These are phyloP conservation scores for Campoplex nolae DNA, from an alignment of 2,888 invertebrate genomes.

Conservation along the genomic window DNA sequence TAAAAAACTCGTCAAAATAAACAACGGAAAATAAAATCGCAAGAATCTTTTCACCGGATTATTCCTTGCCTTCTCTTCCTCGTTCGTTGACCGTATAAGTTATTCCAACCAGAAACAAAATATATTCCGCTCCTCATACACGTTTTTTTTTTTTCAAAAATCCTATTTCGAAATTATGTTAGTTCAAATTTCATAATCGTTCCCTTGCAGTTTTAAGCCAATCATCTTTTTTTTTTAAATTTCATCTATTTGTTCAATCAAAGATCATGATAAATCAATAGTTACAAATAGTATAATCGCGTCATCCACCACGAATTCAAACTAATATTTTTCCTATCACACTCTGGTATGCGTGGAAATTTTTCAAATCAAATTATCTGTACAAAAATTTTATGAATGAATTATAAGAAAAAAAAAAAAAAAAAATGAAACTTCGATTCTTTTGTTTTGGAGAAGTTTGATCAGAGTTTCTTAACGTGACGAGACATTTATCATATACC, in stretches of 20 bases:
- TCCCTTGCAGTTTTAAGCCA: neutral
- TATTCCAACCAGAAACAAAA: slow-evolving; percentile 27
- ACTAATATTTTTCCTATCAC: neutral
- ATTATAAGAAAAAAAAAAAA: neutral
- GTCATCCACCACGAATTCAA: no score
- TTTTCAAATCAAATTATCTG: neutral
- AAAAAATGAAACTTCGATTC: neutral
- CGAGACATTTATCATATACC: slow-evolving; percentile 7
- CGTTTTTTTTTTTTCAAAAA: neutral
- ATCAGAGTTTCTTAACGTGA: neutral
- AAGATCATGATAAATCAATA: no score
- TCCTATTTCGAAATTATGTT: neutral
- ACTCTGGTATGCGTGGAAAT: neutral
- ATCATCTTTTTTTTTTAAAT: neutral
- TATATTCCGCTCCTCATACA: neutral
- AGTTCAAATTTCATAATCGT: neutral
- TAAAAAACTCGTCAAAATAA: slow-evolving; percentile 14
- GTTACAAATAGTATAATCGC: no score
- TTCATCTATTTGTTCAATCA: neutral
- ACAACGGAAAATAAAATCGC: slow-evolving; percentile 6
- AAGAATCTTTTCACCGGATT: slow-evolving; percentile 20
- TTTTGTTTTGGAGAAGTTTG: neutral
- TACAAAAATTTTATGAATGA: neutral
- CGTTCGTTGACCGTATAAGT: slow-evolving; percentile 53
- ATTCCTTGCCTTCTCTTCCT: slow-evolving; percentile 49